These are phyloP conservation scores for Brachionichthys hirsutus DNA, from an alignment of 2,113 vertebrate species.

Conservation along the genomic window DNA sequence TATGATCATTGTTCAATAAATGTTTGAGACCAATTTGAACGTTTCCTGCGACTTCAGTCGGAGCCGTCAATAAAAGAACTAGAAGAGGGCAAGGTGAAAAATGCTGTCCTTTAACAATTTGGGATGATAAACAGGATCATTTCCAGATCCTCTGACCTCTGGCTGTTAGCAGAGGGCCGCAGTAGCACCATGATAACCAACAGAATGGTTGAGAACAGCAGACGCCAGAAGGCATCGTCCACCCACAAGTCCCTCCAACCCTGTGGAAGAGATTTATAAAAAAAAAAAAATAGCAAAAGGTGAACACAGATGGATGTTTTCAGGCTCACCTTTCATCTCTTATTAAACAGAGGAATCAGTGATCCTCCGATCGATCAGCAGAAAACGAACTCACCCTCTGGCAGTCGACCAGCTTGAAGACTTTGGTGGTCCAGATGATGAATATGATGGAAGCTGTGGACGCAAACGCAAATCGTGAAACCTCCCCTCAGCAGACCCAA, in stretches of 20 bases:
- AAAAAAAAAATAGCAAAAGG: slow-evolving; percentile 1
- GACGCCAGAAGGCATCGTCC: slow-evolving; percentile 94
- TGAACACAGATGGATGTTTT: neutral
- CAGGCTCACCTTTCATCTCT: neutral
- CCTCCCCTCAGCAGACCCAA: neutral
- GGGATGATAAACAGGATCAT: neutral
- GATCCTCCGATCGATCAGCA: neutral
- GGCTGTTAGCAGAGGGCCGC: slow-evolving; percentile 93
- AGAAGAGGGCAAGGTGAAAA: too few species aligned
- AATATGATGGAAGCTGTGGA: slow-evolving; percentile 91
- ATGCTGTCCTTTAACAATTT: neutral
- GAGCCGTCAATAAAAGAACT: too few species aligned
- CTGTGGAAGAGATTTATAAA: too few species aligned
- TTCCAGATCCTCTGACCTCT: slow-evolving; percentile 78
- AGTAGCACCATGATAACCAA: slow-evolving; percentile 96
- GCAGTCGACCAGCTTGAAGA: slow-evolving; percentile 93
- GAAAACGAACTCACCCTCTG: slow-evolving; percentile 84
- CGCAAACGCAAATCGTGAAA: slow-evolving; percentile 43
- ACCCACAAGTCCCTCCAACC: slow-evolving; percentile 97
- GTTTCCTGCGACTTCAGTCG: too few species aligned
- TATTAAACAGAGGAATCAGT: neutral
- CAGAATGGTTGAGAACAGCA: slow-evolving; percentile 94
- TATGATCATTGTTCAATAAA: too few species aligned
- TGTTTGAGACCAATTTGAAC: too few species aligned
- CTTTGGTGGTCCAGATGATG: slow-evolving; percentile 96